Evolutionary conservation across 2,888 invertebrate species (phyloP).

Genomic region (Entomobrya proxima): DNA sequence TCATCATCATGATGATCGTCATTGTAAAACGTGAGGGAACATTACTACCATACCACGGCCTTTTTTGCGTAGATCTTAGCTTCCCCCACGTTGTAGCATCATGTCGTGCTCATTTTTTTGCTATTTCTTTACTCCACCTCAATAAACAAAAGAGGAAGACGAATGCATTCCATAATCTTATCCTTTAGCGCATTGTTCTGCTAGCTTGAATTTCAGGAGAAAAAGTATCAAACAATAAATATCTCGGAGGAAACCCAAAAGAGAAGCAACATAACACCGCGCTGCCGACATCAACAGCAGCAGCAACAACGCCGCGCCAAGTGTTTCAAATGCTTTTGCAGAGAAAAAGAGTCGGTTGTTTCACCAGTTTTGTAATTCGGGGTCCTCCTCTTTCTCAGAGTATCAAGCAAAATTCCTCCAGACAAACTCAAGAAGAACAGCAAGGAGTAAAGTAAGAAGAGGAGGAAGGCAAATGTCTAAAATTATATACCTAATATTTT

Average conservation of each 20-base stretch:
- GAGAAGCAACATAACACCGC: neutral
- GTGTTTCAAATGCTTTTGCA: conserved; percentile 39
- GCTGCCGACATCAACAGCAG: neutral
- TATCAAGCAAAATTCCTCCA: neutral
- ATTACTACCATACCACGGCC: neutral
- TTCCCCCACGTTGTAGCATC: neutral
- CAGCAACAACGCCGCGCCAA: conserved; percentile 36
- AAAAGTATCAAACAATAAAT: conserved; percentile 52
- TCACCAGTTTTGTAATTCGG: conserved; percentile 38
- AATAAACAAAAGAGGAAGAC: neutral
- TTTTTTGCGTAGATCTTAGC: neutral
- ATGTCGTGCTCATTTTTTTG: neutral
- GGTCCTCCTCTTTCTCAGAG: neutral
- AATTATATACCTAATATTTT: too few relatives aligned
- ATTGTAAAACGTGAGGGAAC: neutral
- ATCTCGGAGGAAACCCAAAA: neutral
- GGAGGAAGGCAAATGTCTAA: conserved; percentile 10
- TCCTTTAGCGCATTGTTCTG: neutral
- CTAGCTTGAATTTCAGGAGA: conserved; percentile 13
- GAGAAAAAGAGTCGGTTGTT: neutral
- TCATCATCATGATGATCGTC: neutral
- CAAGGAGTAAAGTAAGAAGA: neutral
- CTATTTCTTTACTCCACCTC: conserved; percentile 32
- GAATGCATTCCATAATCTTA: conserved; percentile 7
- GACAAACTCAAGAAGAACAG: neutral